phyloP scores from a whole-genome alignment of 2,113 vertebrate genomes.

The Pristiophorus japonicus region DNA sequence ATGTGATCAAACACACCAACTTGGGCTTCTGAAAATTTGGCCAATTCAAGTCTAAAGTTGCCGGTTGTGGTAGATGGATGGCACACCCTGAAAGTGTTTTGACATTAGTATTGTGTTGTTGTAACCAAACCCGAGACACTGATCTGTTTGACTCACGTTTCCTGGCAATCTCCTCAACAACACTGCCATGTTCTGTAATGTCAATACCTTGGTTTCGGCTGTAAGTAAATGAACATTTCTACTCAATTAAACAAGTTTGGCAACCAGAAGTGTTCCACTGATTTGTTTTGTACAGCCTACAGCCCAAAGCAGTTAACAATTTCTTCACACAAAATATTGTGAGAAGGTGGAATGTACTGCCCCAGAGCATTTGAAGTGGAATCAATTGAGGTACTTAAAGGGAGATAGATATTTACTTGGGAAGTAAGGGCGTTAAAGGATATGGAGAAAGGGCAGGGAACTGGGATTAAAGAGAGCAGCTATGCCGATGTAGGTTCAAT shows the following conservation, averaged over 20 bases:
- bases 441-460: not conserved
- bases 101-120: not conserved
- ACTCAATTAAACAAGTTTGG: slow-evolving; percentile 14
- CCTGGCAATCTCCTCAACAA: not conserved
- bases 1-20: not conserved
- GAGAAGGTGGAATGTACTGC: not conserved
- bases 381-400: not conserved
- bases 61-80: not conserved
- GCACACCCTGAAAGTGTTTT: not conserved
- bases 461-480: not conserved
- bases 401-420: slow-evolving; percentile 5
- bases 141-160: not conserved
- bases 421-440: not conserved
- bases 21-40: not conserved
- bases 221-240: slow-evolving; percentile 11
- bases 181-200: not conserved
- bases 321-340: not conserved
- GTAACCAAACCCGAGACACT: not conserved
- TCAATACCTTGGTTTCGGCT: not conserved
- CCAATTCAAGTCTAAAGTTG: slow-evolving; percentile 10
- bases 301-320: not conserved
- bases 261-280: not conserved
- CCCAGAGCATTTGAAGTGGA: not conserved
- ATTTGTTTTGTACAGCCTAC: not conserved
- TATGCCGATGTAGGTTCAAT: not conserved